Conservation (phyloP, 2,113 vertebrate genomes). For the Salvelinus namaycush region DNA sequence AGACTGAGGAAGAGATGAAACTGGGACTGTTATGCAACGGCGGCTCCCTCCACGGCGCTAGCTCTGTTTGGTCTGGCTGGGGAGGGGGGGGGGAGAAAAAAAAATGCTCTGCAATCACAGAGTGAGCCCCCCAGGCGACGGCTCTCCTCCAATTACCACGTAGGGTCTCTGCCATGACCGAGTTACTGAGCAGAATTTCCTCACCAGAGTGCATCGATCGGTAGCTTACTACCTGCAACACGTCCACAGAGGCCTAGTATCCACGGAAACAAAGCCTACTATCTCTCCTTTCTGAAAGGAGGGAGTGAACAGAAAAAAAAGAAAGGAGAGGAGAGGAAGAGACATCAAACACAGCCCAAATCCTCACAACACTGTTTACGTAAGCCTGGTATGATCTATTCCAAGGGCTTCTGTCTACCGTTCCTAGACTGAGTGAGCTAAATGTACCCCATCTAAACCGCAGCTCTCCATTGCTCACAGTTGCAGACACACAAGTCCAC, state of each 20-base stretch:
- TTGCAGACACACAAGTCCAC: too few relatives aligned
- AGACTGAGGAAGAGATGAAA: slow-evolving; percentile 9
- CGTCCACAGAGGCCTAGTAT: slow-evolving; percentile 19
- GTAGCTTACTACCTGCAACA: slow-evolving; percentile 16
- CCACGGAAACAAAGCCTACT: too few relatives aligned
- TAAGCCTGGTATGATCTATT: background rate
- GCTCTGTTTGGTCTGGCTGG: slow-evolving; percentile 10
- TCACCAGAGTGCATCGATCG: slow-evolving; percentile 19
- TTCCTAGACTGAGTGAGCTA: background rate
- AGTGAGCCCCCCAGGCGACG: slow-evolving; percentile 18
- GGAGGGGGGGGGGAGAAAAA: background rate
- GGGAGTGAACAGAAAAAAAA: slow-evolving; percentile 20
- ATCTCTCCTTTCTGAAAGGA: too few relatives aligned
- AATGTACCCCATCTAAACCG: too few relatives aligned
- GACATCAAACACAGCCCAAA: background rate
- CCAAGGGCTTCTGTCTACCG: background rate
- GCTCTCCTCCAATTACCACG: slow-evolving; percentile 53
- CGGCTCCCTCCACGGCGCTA: slow-evolving; percentile 29
- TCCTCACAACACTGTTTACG: background rate
- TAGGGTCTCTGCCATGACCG: slow-evolving; percentile 52
- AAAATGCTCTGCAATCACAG: slow-evolving; percentile 13
- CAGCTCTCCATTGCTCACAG: background rate
- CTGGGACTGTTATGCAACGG: slow-evolving; percentile 39
- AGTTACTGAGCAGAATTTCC: slow-evolving; percentile 62
- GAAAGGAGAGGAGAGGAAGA: background rate